Percentiles rank a stretch among this genome's conserved stretches.
Conservation (phyloP, 2,113 vertebrate genomes). For the Tychaedon coryphoeus region DNA sequence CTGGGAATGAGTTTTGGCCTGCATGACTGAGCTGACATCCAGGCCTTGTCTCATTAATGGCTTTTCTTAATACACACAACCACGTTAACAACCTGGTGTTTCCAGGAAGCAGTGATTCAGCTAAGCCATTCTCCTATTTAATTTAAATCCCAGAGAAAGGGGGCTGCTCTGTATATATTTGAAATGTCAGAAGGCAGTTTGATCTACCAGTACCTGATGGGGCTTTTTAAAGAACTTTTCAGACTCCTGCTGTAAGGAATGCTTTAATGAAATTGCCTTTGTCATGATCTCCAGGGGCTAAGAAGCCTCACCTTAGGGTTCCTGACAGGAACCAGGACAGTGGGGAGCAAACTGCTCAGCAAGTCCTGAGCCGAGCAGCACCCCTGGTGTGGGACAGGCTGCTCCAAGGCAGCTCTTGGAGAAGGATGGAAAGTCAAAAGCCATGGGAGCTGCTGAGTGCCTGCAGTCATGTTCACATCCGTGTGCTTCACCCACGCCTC, state of each 20-base stretch:
- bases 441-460: neutral
- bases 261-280: neutral
- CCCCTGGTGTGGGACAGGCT: neutral
- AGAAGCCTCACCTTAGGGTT: neutral
- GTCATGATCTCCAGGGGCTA: neutral
- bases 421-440: neutral
- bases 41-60: neutral
- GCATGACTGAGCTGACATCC: neutral
- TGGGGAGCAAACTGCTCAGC: neutral
- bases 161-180: neutral
- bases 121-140: neutral
- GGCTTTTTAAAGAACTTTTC: neutral
- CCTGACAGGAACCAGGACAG: neutral
- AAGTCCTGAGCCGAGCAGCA: neutral
- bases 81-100: neutral
- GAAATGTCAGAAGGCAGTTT: neutral
- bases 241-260: neutral
- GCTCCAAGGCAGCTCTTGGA: neutral
- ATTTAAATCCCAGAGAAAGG: neutral
- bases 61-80: neutral
- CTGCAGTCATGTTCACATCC: neutral
- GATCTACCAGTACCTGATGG: neutral
- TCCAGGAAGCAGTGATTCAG: neutral
- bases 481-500: fast-evolving
- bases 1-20: neutral